Conservation (phyloP, 2,113 vertebrate genomes). For the Falco punctatus region DNA sequence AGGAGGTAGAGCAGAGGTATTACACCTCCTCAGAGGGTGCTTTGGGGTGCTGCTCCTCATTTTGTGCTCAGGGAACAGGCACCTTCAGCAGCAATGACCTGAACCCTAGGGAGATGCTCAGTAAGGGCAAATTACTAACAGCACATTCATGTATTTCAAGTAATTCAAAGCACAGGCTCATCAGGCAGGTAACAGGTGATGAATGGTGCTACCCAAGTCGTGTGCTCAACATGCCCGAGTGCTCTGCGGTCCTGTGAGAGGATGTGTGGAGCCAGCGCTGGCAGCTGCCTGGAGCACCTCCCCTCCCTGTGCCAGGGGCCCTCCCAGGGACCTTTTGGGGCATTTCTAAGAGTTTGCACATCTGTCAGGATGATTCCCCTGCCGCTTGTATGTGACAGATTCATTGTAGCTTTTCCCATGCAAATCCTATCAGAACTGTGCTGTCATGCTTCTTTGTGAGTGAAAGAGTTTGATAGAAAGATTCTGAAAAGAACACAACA, state of each 20-base stretch:
- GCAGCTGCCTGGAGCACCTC: neutral
- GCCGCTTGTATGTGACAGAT: neutral
- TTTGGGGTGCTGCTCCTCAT: neutral
- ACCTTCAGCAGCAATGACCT: neutral
- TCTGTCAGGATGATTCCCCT: neutral
- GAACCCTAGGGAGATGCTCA: neutral
- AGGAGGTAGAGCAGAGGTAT: neutral
- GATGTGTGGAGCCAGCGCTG: accelerated
- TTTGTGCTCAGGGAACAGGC: neutral
- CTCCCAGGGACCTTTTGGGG: neutral
- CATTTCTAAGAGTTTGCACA: neutral
- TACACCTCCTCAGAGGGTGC: neutral
- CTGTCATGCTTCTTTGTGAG: neutral
- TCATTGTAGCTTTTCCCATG: neutral
- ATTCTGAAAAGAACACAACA: neutral
- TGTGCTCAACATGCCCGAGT: neutral
- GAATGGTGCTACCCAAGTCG: neutral
- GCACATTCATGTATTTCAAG: neutral
- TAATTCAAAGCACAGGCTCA: neutral
- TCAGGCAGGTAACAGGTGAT: neutral
- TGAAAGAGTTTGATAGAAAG: neutral
- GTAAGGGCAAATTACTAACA: neutral
- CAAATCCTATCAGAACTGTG: neutral
- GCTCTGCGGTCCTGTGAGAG: neutral
- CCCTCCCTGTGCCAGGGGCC: neutral